Percentiles rank a stretch among this genome's conserved stretches.
These are phyloP conservation scores for Zaprionus lachaisei DNA, from an alignment of 1,140 invertebrate genomes.

Conservation along the genomic window DNA sequence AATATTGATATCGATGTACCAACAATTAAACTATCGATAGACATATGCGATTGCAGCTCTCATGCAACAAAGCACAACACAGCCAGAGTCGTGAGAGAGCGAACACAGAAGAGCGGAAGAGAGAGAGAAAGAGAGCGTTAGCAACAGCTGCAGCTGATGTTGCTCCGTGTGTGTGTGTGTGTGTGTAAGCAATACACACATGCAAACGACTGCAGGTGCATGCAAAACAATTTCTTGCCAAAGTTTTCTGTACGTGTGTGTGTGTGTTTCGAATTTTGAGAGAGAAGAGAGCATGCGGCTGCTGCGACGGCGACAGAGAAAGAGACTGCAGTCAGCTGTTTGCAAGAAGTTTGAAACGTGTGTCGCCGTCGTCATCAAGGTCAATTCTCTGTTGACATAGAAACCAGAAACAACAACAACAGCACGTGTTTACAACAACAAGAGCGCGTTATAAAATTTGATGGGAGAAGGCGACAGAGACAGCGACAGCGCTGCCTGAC, in stretches of 20 bases:
- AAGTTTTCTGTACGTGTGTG: conserved; percentile 3
- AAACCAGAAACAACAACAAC: conserved; percentile 55
- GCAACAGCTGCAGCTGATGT: conserved; percentile 51
- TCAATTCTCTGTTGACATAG: conserved; percentile 78
- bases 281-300: conserved; percentile 18
- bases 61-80: conserved; percentile 13
- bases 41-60: background rate
- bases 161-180: conserved; percentile 13
- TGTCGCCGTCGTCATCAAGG: conserved; percentile 57
- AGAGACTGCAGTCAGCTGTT: conserved; percentile 60
- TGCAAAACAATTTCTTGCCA: conserved; percentile 31
- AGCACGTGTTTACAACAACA: conserved; percentile 36
- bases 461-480: conserved; percentile 4
- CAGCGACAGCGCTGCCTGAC: conserved; percentile 6
- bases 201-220: conserved; percentile 5
- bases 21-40: background rate
- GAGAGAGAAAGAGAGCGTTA: conserved; percentile 22
- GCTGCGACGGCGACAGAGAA: conserved; percentile 24
- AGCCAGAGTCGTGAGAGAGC: conserved; percentile 1
- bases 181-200: conserved; percentile 41
- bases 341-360: conserved; percentile 40
- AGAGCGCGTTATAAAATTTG: conserved; percentile 37
- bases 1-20: background rate
- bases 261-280: background rate
- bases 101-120: background rate